Evolutionary conservation across 2,888 invertebrate species (phyloP).

Genomic region (Pristionchus maxplancki): DNA sequence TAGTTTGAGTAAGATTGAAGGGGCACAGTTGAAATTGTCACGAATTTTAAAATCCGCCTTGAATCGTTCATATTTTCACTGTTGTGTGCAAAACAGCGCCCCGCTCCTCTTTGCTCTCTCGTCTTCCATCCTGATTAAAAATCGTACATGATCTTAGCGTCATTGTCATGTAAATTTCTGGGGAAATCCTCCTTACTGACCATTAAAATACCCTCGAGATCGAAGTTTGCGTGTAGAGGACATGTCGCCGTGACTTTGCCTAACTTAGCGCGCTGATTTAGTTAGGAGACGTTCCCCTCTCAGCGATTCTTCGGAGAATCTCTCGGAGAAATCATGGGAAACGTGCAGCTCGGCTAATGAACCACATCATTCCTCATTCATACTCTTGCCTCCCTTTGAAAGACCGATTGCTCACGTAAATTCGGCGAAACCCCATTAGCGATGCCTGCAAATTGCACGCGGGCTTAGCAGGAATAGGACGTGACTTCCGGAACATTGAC

Average conservation of each 20-base stretch:
- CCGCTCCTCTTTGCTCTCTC: background rate
- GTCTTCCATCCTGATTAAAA: background rate
- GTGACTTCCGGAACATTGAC: background rate
- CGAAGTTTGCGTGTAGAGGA: background rate
- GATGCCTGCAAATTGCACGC: background rate
- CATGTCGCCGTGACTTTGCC: background rate
- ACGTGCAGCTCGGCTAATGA: background rate
- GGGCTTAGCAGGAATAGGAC: background rate
- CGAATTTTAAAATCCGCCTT: background rate
- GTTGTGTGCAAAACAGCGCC: background rate
- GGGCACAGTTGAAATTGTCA: background rate
- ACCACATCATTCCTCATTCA: conserved; percentile 5
- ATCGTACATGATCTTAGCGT: background rate
- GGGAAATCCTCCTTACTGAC: background rate
- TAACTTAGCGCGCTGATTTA: background rate
- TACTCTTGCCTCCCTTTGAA: background rate
- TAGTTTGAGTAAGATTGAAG: no score
- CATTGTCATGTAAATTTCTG: no score
- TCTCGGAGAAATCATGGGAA: background rate
- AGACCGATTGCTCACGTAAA: background rate
- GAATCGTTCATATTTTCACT: background rate
- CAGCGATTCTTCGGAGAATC: background rate
- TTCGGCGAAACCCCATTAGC: conserved; percentile 3
- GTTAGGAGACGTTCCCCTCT: background rate
- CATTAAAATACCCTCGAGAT: background rate